phyloP scores from a whole-genome alignment of 30 jellyfish, hydroid and myxozoan genomes.

The Cassiopea andromeda region DNA sequence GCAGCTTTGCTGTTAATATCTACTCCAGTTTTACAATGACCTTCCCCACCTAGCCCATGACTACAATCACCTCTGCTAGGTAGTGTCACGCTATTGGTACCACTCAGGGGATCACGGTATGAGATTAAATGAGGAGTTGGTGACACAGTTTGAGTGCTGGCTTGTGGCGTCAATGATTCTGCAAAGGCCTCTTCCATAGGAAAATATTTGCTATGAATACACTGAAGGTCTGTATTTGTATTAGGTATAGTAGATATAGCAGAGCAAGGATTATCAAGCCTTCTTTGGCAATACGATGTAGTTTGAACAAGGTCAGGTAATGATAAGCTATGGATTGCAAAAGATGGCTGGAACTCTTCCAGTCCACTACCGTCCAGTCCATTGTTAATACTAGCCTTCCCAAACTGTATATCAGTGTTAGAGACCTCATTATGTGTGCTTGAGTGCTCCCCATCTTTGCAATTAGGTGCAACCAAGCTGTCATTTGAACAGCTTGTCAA shows the following conservation, averaged over 20 bases:
- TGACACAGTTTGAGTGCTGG: background rate
- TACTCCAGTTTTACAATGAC: background rate
- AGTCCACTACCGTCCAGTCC: slow-evolving; percentile 8
- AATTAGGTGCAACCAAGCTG: background rate
- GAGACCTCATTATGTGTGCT: background rate
- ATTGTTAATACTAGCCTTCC: background rate
- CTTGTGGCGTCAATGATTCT: background rate
- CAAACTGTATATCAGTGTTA: background rate
- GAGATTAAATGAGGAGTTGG: background rate
- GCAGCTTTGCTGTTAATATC: background rate
- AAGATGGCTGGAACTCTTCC: slow-evolving; percentile 18
- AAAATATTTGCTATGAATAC: background rate
- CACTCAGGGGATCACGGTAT: background rate
- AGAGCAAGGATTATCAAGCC: slow-evolving; percentile 11
- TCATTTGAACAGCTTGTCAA: background rate
- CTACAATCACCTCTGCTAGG: background rate
- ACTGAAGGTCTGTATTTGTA: background rate
- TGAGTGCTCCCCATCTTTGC: slow-evolving; percentile 17
- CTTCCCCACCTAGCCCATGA: background rate
- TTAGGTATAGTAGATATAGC: background rate
- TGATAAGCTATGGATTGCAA: background rate
- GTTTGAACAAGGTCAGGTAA: slow-evolving; percentile 10
- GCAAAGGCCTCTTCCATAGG: background rate
- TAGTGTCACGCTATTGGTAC: background rate
- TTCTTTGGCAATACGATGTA: background rate